Conservation (phyloP, 2,888 invertebrate species). For the Seladonia tumulorum region DNA sequence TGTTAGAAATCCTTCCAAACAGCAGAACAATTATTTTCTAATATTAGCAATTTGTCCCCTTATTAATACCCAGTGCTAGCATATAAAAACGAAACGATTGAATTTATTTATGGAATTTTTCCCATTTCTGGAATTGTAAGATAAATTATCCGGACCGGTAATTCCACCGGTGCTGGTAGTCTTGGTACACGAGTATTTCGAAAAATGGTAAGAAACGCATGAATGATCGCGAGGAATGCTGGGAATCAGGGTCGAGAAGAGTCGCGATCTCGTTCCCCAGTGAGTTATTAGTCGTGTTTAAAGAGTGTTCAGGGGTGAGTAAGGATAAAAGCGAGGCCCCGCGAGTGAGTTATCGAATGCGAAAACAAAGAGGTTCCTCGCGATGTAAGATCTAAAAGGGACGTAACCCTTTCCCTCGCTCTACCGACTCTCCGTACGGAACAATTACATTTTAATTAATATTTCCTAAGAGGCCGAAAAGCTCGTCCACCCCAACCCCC, state of each 20-base stretch:
- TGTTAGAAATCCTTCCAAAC: too few relatives aligned
- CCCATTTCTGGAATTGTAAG: too few relatives aligned
- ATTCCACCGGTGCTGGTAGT: too few relatives aligned
- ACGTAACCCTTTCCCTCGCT: slow-evolving; percentile 73
- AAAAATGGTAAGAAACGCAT: neutral
- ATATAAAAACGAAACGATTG: too few relatives aligned
- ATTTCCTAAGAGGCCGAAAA: slow-evolving; percentile 84
- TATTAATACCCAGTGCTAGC: neutral
- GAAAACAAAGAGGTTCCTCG: slow-evolving; percentile 80
- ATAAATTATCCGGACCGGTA: too few relatives aligned
- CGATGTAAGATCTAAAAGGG: slow-evolving; percentile 75
- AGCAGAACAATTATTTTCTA: too few relatives aligned
- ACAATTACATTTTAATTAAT: slow-evolving; percentile 85
- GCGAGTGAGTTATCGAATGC: slow-evolving; percentile 74
- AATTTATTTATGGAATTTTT: too few relatives aligned
- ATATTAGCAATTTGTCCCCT: too few relatives aligned
- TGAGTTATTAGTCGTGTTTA: slow-evolving; percentile 51
- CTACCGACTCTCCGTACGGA: slow-evolving; percentile 77
- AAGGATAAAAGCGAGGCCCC: slow-evolving; percentile 53
- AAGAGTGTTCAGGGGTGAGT: slow-evolving; percentile 44
- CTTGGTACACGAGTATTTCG: too few relatives aligned
- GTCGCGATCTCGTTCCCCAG: slow-evolving; percentile 17
- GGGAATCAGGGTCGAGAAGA: slow-evolving; percentile 10
- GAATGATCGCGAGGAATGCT: neutral
- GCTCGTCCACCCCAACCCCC: slow-evolving; percentile 79